Base-by-base conservation (phyloP, 2,113 vertebrate species). In the Propithecus coquereli region DNA sequence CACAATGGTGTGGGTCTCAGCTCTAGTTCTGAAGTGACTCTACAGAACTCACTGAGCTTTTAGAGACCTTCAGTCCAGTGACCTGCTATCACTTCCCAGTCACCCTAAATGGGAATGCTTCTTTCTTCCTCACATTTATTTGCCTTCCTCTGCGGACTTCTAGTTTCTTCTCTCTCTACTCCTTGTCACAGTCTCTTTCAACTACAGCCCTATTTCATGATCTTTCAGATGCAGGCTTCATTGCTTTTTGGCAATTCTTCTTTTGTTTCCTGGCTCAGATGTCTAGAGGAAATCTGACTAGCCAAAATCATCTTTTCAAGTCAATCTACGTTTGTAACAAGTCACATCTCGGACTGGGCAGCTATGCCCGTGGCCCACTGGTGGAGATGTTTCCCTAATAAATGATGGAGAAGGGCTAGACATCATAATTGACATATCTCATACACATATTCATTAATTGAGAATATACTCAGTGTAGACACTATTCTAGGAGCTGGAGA, bases 321-420 rank as follows among this genome's bases (percentile, higher is more conserved):
- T 66, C 30, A 59, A 17, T n/a, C 13, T 37, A 71, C 2, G 8
- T 59, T 65, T 71, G 32, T 71, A 63, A 77, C 0, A 77, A 43
- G 9, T 91, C 10, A 17, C 32, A 22, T 7, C 32, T 22, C 23
- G 18, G 17, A 52, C 13, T 5, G 13, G 13, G 22, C 54, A 32
- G 40, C 40, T 45, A 8, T 59, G 2, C 11, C 6, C 7, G 52
- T 25, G 7, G 23, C 47, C 13, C 8, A 16, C 0, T 17, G 9
- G 25, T 61, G 30, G 57, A 45, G 11, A 77, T 1, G 6, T 79
- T 80, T 84, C 16, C 34, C 5, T 27, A 84, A 66, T 37, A 52
- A 87, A 74, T 79, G 27, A 11, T 30, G 4, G 50, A 17, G 27
- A 32, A 74, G 9, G 11, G 4, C 11, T 13, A 68, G 43, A 47